A percentile compares a stretch with the other conserved stretches of the same genome.
Evolutionary conservation across 2,113 vertebrate genomes (phyloP).

Genomic region (Mellivora capensis): DNA sequence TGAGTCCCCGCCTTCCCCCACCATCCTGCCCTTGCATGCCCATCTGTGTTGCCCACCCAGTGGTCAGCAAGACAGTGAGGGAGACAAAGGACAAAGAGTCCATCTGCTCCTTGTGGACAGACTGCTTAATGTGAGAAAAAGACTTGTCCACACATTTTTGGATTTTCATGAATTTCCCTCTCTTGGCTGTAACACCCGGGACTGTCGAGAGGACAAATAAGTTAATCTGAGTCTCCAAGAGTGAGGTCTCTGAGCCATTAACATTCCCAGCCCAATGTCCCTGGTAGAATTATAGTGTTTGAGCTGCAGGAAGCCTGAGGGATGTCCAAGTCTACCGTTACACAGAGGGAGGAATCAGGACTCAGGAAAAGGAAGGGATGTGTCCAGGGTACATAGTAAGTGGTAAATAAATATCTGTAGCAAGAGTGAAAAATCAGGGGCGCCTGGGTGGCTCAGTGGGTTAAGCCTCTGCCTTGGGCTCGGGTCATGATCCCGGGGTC

Average conservation of each 20-base stretch:
- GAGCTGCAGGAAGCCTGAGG: neutral
- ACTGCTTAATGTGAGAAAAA: neutral
- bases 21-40: neutral
- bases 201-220: neutral
- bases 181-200: neutral
- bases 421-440: neutral
- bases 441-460: too few relatives aligned
- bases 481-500: too few relatives aligned
- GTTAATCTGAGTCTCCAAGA: conserved; percentile 16
- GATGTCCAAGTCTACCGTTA: neutral
- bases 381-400: neutral
- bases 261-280: neutral
- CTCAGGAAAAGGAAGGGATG: neutral
- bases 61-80: conserved; percentile 8
- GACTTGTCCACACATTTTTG: neutral
- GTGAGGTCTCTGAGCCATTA: neutral
- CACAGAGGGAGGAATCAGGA: neutral
- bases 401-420: neutral
- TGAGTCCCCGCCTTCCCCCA: neutral
- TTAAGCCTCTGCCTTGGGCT: too few relatives aligned
- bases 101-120: neutral
- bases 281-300: neutral
- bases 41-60: neutral
- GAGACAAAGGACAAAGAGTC: neutral
- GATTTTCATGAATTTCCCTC: neutral